Evolutionary conservation across 2,113 vertebrate species (phyloP).

Genomic region (Dipodomys stephensi): DNA sequence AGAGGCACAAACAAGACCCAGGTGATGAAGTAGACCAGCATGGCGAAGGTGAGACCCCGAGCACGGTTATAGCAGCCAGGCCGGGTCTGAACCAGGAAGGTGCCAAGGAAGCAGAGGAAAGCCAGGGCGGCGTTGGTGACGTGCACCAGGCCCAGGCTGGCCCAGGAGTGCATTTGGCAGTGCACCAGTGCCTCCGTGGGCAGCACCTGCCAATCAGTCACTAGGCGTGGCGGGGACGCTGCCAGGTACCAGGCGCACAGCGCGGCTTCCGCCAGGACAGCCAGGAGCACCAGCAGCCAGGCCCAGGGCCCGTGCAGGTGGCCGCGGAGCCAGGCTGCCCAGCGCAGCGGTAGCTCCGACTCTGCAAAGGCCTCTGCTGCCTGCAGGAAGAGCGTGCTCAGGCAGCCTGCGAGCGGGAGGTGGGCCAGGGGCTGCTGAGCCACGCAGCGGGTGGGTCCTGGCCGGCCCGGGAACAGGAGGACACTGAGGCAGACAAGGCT

Average conservation of each 20-base stretch:
- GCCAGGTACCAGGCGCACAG: constrained; percentile 66
- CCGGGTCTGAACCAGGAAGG: constrained; percentile 91
- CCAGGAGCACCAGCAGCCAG: constrained; percentile 71
- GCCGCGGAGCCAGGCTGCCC: not conserved
- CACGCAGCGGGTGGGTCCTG: constrained; percentile 81
- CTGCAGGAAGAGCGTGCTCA: constrained; percentile 88
- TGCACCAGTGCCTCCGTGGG: constrained; percentile 86
- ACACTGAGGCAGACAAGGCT: constrained; percentile 85
- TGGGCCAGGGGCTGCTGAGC: constrained; percentile 85
- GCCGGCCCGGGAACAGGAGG: constrained; percentile 88
- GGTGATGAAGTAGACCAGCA: constrained; percentile 87
- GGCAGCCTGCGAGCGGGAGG: constrained; percentile 87
- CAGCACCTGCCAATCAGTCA: not conserved
- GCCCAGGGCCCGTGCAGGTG: constrained; percentile 55
- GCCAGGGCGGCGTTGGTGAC: constrained; percentile 84
- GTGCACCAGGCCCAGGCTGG: constrained; percentile 86
- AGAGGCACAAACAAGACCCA: constrained; percentile 91
- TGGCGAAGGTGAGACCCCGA: constrained; percentile 91
- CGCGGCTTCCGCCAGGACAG: not conserved
- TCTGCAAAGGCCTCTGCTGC: constrained; percentile 84
- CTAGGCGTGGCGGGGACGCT: not conserved
- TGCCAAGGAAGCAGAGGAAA: constrained; percentile 90
- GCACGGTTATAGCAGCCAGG: constrained; percentile 89
- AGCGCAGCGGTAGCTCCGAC: constrained; percentile 45
- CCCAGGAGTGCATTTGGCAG: constrained; percentile 87